Evolutionary conservation across 2,888 invertebrate species (phyloP).

Genomic region (Drosophila limbata): DNA sequence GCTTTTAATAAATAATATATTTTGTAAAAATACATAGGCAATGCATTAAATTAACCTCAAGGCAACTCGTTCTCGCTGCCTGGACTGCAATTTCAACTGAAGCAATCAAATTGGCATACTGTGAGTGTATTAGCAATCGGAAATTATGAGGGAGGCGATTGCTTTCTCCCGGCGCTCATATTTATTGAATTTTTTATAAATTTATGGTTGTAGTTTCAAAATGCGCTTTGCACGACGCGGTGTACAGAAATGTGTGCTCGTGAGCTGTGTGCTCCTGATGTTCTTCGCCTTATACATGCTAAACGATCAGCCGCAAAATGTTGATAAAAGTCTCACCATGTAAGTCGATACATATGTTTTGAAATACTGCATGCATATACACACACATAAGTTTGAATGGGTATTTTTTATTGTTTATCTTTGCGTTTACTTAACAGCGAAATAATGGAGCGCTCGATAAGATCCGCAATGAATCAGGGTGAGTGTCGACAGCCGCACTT

Average conservation of each 20-base stretch:
- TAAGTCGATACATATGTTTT: conserved; percentile 38
- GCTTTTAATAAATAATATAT: conserved; percentile 20
- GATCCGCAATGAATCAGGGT: conserved; percentile 84
- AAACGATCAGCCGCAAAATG: conserved; percentile 44
- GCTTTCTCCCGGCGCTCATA: background rate
- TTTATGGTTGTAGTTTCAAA: conserved; percentile 24
- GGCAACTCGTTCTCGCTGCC: background rate
- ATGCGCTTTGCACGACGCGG: conserved; percentile 70
- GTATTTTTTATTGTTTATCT: conserved; percentile 17
- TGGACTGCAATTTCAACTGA: background rate
- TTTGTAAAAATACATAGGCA: background rate
- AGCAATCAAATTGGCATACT: background rate
- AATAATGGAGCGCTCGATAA: conserved; percentile 86
- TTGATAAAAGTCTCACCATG: conserved; percentile 68
- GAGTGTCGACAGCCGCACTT: conserved; percentile 89
- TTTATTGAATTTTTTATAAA: conserved; percentile 11
- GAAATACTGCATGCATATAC: background rate
- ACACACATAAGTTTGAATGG: background rate
- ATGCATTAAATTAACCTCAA: background rate
- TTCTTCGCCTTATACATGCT: conserved; percentile 51
- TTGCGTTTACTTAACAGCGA: conserved; percentile 74
- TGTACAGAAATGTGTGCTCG: conserved; percentile 56
- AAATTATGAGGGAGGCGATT: background rate
- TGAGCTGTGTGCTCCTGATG: conserved; percentile 20
- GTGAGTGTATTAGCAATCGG: background rate